Conservation (phyloP, 2,797 vertebrate species). For the Sebastes variabilis region DNA sequence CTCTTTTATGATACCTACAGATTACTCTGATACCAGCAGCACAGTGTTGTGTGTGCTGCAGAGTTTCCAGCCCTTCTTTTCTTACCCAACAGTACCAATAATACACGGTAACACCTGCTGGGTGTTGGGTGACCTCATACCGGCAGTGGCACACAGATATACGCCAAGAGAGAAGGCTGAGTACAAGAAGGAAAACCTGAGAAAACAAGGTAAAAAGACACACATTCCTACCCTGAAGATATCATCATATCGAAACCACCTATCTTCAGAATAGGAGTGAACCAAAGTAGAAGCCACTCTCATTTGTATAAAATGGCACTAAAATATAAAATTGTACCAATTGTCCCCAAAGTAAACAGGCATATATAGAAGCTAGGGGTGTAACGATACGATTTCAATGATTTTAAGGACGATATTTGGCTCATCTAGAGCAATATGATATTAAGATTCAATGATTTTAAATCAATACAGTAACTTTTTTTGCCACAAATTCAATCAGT, state of each 20-base stretch:
- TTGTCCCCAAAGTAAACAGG: neutral
- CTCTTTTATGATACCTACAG: neutral
- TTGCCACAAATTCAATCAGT: no score
- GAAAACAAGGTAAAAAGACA: neutral
- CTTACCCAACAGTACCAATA: neutral
- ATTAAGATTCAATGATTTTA: no score
- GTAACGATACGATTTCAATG: no score
- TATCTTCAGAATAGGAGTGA: neutral
- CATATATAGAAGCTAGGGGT: neutral
- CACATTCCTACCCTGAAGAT: neutral
- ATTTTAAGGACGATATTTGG: no score
- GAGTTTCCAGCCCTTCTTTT: neutral
- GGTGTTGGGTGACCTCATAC: constrained; percentile 22
- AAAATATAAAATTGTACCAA: neutral
- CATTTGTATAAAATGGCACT: neutral
- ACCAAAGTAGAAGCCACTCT: neutral
- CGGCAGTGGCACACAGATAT: neutral
- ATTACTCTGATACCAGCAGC: neutral
- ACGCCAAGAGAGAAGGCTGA: neutral
- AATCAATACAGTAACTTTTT: no score
- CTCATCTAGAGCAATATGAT: no score
- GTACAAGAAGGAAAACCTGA: neutral
- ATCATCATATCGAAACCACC: neutral
- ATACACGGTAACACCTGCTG: constrained; percentile 22
- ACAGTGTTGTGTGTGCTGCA: neutral